Evolutionary conservation across 1,140 invertebrate species (phyloP), one percentile per base, ranked within the genome.

Genomic region (Pogonus chalceus): DNA sequence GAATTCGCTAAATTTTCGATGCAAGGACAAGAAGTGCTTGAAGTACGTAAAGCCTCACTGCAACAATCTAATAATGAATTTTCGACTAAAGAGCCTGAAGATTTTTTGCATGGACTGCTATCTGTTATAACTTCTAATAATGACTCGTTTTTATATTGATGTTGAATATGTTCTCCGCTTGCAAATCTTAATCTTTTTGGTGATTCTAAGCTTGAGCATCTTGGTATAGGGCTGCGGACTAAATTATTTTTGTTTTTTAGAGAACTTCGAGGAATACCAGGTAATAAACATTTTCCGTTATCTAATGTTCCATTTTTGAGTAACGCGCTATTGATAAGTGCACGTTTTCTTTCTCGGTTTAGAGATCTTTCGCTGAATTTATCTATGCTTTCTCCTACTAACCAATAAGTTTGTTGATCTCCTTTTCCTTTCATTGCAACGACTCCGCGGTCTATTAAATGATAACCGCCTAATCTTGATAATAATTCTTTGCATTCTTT

Each of bases 391-490:
- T 92, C 89, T 0, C 87, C 88, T 9, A 83, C 67, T 22, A 96
- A 65, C 89, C 90, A 96, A 69, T 87, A 95, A 1, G 92, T 95
- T 43, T 83, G 65, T 60, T 88, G 82, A 23, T 90, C 83, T 0
- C 86, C 86, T 69, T 91, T 91, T 4, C 89, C 92, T 71, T 96
- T 95, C 80, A 94, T 87, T 0, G 78, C 71, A 1, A 93, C 80
- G 1, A 88, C 58, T 0, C 92, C 92, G 3, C 92, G 77, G 60
- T 92, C 87, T 26, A 82, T 72, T 3, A 87, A 58, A 24, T 80
- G 68, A 69, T 92, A 95, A 1, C 91, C 91, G 1, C 87, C 86
- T 1, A 94, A 67, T 52, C 80, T 78, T 52, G 87, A 82, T 9
- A 95, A 72, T 1, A 91, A 71, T 0, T 76, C 68, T 53, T 84